phyloP scores from a whole-genome alignment of 2,797 vertebrate genomes.

The Myotis myotis region DNA sequence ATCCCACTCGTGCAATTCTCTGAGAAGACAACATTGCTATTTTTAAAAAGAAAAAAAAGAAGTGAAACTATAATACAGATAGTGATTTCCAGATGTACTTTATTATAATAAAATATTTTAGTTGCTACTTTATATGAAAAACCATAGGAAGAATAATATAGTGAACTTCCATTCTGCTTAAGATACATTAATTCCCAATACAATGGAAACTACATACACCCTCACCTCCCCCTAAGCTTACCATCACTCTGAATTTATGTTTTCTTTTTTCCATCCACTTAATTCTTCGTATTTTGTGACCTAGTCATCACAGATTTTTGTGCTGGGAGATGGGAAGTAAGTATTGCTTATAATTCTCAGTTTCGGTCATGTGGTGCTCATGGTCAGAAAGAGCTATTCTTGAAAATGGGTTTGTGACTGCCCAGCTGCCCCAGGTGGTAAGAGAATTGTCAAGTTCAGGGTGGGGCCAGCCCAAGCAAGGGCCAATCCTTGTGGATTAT shows the following conservation, averaged over 20 bases:
- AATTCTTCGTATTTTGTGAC: not conserved
- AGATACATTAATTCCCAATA: not conserved
- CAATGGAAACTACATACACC: not conserved
- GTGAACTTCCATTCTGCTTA: not conserved
- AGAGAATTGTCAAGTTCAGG: not conserved
- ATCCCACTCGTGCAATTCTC: not conserved
- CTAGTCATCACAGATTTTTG: not conserved
- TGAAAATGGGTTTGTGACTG: not conserved
- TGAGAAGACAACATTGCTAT: not conserved
- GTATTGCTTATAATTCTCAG: not conserved
- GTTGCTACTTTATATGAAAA: not conserved
- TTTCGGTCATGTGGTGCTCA: conserved; percentile 27
- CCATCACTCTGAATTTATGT: not conserved
- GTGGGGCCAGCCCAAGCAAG: not conserved
- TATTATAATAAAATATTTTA: conserved; percentile 7
- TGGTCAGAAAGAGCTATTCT: not conserved
- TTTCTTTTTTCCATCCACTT: not conserved
- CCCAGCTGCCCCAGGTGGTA: not conserved
- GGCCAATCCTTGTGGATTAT: not conserved
- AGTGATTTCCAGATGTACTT: not conserved
- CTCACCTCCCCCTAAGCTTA: not conserved
- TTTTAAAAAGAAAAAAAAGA: conserved; percentile 4
- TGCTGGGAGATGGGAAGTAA: not conserved
- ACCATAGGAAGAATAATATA: not conserved
- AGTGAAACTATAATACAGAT: not conserved